Evolutionary conservation across 2,113 vertebrate genomes (phyloP).

Genomic region (Pteronura brasiliensis): DNA sequence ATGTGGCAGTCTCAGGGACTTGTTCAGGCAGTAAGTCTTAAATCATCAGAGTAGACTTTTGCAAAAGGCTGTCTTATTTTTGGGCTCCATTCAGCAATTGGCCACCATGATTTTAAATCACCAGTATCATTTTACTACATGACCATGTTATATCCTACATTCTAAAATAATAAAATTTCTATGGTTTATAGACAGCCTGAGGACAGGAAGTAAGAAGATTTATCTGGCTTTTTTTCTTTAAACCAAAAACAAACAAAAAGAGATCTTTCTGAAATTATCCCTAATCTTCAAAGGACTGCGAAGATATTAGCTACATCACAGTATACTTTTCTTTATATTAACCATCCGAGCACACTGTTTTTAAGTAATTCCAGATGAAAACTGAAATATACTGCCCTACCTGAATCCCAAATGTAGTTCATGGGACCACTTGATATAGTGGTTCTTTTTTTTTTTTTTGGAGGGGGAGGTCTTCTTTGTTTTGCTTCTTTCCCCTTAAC

Average conservation of each 20-base stretch:
- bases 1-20: background rate
- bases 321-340: background rate
- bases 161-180: background rate
- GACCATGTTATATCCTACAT: background rate
- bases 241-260: background rate
- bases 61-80: background rate
- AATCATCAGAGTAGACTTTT: background rate
- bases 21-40: background rate
- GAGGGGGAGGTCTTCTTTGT: background rate
- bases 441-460: background rate
- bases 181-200: background rate
- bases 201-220: background rate
- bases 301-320: background rate
- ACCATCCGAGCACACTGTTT: background rate
- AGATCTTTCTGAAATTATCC: constrained; percentile 13
- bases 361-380: background rate
- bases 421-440: background rate
- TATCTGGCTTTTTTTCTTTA: background rate
- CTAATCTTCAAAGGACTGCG: background rate
- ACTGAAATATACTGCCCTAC: background rate
- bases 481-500: background rate
- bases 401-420: background rate
- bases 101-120: background rate
- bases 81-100: background rate
- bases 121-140: background rate